phyloP scores from a whole-genome alignment of 2,888 invertebrate species.

The Oxyteleia sp. region DNA sequence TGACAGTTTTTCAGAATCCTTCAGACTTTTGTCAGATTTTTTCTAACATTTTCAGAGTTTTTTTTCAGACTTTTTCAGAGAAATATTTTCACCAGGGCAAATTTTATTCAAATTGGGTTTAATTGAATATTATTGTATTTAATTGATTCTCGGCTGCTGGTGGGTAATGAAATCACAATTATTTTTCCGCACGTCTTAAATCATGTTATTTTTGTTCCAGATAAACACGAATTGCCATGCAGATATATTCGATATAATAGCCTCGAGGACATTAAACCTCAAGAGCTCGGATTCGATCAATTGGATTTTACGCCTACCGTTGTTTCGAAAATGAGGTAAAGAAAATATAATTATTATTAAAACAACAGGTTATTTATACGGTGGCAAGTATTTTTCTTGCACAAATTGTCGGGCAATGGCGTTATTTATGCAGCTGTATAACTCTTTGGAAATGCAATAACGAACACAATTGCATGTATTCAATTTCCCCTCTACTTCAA shows the following conservation, averaged over 20 bases:
- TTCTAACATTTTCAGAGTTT: too few relatives aligned
- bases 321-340: slow-evolving; percentile 86
- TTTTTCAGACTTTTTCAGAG: too few relatives aligned
- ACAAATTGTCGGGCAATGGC: background rate
- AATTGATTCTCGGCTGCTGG: too few relatives aligned
- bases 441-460: background rate
- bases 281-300: slow-evolving; percentile 84
- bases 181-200: slow-evolving; percentile 1
- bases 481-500: slow-evolving; percentile 7
- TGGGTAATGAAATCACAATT: background rate
- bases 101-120: too few relatives aligned
- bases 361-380: background rate
- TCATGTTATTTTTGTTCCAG: slow-evolving; percentile 72
- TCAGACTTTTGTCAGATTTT: too few relatives aligned
- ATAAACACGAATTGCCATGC: slow-evolving; percentile 81
- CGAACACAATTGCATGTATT: background rate
- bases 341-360: background rate
- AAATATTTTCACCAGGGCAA: too few relatives aligned
- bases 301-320: slow-evolving; percentile 86
- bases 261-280: slow-evolving; percentile 84
- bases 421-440: background rate
- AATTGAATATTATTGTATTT: too few relatives aligned
- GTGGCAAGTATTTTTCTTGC: background rate
- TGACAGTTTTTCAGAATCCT: too few relatives aligned
- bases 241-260: slow-evolving; percentile 84